Percentiles rank a stretch among this genome's conserved stretches.
Evolutionary conservation across 2,888 invertebrate species (phyloP).

Genomic region (Malacosoma neustria): DNA sequence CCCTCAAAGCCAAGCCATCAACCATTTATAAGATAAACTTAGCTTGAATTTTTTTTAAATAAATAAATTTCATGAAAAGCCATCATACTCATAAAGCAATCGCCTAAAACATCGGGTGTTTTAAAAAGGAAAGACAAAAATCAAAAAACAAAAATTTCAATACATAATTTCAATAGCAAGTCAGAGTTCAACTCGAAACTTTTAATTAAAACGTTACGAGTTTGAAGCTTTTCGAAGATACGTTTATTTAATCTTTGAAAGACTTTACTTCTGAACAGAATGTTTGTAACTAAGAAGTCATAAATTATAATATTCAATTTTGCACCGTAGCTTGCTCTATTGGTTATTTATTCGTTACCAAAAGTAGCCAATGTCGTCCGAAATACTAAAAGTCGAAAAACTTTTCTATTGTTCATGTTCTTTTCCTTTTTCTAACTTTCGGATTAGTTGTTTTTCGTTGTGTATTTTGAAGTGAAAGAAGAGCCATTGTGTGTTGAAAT

Average conservation of each 20-base stretch:
- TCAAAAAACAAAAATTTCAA: too few relatives aligned
- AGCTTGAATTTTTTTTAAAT: conserved; percentile 19
- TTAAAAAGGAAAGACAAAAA: too few relatives aligned
- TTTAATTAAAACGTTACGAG: conserved; percentile 68
- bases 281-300: background rate
- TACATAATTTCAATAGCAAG: too few relatives aligned
- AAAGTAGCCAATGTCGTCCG: conserved; percentile 48
- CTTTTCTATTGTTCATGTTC: conserved; percentile 45
- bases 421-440: conserved; percentile 48
- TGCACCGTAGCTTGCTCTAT: conserved; percentile 34
- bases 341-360: conserved; percentile 44
- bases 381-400: conserved; percentile 53
- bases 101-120: too few relatives aligned
- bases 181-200: too few relatives aligned
- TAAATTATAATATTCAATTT: background rate
- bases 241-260: conserved; percentile 21
- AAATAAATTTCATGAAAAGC: conserved; percentile 14
- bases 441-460: conserved; percentile 39
- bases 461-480: conserved; percentile 6
- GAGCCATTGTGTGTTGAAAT: background rate
- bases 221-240: conserved; percentile 41
- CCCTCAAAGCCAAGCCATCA: conserved; percentile 32
- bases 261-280: background rate
- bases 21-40: conserved; percentile 1
- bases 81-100: background rate